Conservation (phyloP, 2,113 vertebrate genomes). For the Felis chaus region DNA sequence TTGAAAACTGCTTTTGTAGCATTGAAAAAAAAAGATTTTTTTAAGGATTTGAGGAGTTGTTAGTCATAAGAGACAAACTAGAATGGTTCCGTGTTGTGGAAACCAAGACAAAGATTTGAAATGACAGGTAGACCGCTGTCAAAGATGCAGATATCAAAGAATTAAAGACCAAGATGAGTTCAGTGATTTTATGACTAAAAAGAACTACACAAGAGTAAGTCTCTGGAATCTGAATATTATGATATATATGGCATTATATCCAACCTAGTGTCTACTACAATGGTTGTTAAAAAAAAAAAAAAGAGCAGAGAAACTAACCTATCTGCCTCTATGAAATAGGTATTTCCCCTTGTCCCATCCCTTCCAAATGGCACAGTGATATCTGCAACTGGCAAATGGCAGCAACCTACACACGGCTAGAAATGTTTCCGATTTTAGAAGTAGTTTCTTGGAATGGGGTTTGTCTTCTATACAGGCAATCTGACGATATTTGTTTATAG, state of each 20-base stretch:
- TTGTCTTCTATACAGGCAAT: background rate
- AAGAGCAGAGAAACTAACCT: background rate
- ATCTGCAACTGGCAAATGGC: background rate
- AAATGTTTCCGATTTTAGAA: background rate
- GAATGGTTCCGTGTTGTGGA: accelerated
- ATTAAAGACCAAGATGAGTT: background rate
- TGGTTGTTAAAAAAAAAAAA: background rate
- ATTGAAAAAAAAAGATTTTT: background rate
- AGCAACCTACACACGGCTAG: background rate
- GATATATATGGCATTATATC: background rate
- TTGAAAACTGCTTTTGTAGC: background rate
- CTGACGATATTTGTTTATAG: background rate
- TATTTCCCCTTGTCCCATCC: background rate
- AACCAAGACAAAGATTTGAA: background rate
- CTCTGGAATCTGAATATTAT: background rate
- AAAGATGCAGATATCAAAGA: background rate
- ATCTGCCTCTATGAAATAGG: background rate
- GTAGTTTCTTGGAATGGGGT: background rate
- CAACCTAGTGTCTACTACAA: background rate
- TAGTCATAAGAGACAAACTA: background rate
- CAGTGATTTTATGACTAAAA: background rate
- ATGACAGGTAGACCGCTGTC: background rate
- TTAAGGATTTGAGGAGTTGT: background rate
- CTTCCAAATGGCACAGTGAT: background rate
- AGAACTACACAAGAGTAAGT: background rate